These are phyloP conservation scores for Caenorhabditis virilis DNA, from an alignment of 2,888 invertebrate species.

Conservation along the genomic window DNA sequence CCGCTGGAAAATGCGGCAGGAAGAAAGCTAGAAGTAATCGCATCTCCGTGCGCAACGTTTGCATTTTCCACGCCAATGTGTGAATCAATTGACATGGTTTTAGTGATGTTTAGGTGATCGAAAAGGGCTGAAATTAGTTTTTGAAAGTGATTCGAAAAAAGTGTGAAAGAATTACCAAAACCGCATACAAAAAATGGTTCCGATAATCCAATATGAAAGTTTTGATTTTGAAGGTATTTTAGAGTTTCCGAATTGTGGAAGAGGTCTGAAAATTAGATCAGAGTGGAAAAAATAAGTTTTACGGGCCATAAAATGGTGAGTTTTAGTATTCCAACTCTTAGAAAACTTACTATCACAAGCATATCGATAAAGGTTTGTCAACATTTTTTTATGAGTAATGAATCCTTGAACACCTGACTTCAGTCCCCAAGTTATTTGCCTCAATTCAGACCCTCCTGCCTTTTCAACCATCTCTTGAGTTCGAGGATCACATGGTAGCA, in stretches of 20 bases:
- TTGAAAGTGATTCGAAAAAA: too few relatives aligned
- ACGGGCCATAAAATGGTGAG: background rate
- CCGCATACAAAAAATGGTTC: slow-evolving; percentile 50
- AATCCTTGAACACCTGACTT: too few relatives aligned
- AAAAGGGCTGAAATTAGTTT: slow-evolving; percentile 9
- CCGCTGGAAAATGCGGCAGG: slow-evolving; percentile 16
- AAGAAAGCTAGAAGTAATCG: slow-evolving; percentile 17
- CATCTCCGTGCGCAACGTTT: slow-evolving; percentile 23
- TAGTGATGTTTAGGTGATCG: slow-evolving; percentile 28
- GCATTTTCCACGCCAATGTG: slow-evolving; percentile 25
- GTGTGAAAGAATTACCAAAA: slow-evolving; percentile 41
- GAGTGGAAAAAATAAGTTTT: background rate
- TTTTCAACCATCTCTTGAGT: too few relatives aligned
- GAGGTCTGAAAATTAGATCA: slow-evolving; percentile 26
- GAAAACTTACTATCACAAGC: too few relatives aligned
- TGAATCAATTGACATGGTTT: slow-evolving; percentile 28
- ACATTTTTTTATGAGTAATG: too few relatives aligned
- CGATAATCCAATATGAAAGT: slow-evolving; percentile 50
- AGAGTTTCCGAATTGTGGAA: slow-evolving; percentile 37
- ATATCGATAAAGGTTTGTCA: too few relatives aligned
- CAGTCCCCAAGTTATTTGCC: too few relatives aligned
- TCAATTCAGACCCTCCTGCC: too few relatives aligned
- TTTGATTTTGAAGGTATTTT: slow-evolving; percentile 33
- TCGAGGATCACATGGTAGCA: too few relatives aligned
- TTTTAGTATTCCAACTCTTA: slow-evolving; percentile 8